Base-by-base conservation (phyloP, 2,113 vertebrate genomes). In the Rana temporaria region DNA sequence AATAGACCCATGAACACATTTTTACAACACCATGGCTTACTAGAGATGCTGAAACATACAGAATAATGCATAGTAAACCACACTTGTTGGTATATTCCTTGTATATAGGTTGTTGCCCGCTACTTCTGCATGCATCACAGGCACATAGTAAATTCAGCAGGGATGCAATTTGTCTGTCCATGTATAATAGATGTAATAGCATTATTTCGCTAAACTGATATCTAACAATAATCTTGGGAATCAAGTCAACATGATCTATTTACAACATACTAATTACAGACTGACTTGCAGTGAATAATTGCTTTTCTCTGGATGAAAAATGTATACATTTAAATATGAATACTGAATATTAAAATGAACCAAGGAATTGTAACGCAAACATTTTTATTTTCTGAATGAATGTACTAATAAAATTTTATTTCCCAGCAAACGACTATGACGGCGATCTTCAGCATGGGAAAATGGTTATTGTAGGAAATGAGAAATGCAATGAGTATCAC, bases 401-500 rank as follows among this genome's bases (percentile, higher is more conserved):
- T 19, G 17, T 34, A 63, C 52, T 63, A 71, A 72, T 53, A 70
- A 32, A 34, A 8, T 38, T 75, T 62, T 82, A 38, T 82, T 73
- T 82, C 87, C 59, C 85, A 99, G 98, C 92, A 71, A 94, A 93
- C 24, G 95, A 94, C 55, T 91, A 95, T 32, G 97, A 99, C 34
- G 96, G 95, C 4, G 84, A 94, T 0, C 89, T 99, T 26, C 96
- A 96, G 82, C 93, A 89, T 38, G 97, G 97, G 18, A 90, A 95
- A 64, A 87, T 99, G 52, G 91, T 94, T 69, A 94, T 98, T 57
- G 91, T 99, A 88, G 92, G 93, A 74, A 97, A 96, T 81, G 93
- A 95, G 79, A 95, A 90, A 84, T 99, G 98, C 84, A 92, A 91
- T 85, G 94, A 96, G 1, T 91, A 96, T 87, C 96, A 98, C 87